Percentiles rank a stretch among this genome's conserved stretches.
Conservation (phyloP, 2,113 vertebrate species). For the Tringa solitaria region DNA sequence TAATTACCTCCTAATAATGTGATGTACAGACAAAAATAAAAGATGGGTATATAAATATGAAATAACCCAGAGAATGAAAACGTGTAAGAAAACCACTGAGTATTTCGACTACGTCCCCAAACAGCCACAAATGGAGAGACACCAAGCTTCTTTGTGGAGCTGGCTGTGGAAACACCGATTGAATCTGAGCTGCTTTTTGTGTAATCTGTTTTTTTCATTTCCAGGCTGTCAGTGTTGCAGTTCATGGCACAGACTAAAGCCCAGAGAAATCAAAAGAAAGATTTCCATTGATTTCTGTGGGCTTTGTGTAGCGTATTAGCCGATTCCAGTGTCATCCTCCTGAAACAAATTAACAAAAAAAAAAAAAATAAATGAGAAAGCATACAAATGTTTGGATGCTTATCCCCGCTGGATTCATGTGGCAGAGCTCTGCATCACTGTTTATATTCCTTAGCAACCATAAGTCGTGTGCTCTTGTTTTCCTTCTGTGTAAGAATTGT, state of each 20-base stretch:
- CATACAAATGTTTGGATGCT: neutral
- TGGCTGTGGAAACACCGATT: neutral
- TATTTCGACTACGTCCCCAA: neutral
- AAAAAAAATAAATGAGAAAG: neutral
- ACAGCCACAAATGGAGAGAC: neutral
- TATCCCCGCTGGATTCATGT: neutral
- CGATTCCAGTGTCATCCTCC: neutral
- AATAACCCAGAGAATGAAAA: neutral
- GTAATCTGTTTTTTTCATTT: neutral
- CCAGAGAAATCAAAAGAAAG: neutral
- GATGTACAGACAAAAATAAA: neutral
- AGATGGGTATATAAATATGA: neutral
- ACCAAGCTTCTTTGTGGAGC: neutral
- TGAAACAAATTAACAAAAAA: neutral
- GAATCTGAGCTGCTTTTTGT: neutral
- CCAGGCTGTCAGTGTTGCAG: neutral
- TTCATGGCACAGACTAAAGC: neutral
- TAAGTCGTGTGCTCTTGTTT: neutral
- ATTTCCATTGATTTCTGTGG: neutral
- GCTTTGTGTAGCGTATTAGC: neutral
- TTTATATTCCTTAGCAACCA: conserved; percentile 1
- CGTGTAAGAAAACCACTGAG: neutral
- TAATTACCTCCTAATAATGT: neutral
- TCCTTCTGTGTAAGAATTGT: neutral
- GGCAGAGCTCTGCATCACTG: neutral